Percentiles rank a stretch among this genome's conserved stretches.
Conservation (phyloP, 1,140 invertebrate genomes). For the Matsumurasca onukii region DNA sequence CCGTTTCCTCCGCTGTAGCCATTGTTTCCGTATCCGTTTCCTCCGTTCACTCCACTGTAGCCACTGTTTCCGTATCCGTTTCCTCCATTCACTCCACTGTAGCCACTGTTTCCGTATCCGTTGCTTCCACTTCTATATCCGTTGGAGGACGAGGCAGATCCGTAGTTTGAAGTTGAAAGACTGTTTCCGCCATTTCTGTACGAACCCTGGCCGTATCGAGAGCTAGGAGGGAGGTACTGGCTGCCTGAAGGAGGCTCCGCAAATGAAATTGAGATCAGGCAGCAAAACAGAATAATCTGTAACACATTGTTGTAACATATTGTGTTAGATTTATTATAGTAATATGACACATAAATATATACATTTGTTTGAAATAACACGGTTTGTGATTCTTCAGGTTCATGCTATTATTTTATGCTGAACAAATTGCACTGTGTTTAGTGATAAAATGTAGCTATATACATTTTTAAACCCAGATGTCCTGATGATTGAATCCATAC, state of each 20-base stretch:
- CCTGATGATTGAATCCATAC: no score
- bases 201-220: neutral
- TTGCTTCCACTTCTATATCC: constrained; percentile 13
- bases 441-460: no score
- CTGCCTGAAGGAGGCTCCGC: neutral
- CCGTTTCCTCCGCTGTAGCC: neutral
- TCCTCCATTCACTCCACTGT: neutral
- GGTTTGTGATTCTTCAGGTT: no score
- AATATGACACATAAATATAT: neutral
- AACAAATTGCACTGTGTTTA: no score
- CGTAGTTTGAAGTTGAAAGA: constrained; percentile 19
- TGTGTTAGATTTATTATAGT: neutral
- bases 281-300: neutral
- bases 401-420: no score
- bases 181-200: constrained; percentile 29
- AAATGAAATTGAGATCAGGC: neutral
- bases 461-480: no score
- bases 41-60: constrained; percentile 22
- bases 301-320: no score
- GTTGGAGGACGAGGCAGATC: constrained; percentile 16
- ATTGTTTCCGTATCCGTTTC: constrained; percentile 12
- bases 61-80: neutral
- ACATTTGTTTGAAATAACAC: neutral
- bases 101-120: neutral
- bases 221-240: constrained; percentile 7